Base-by-base conservation (phyloP, 2,797 vertebrate species). In the Sciurus carolinensis region DNA sequence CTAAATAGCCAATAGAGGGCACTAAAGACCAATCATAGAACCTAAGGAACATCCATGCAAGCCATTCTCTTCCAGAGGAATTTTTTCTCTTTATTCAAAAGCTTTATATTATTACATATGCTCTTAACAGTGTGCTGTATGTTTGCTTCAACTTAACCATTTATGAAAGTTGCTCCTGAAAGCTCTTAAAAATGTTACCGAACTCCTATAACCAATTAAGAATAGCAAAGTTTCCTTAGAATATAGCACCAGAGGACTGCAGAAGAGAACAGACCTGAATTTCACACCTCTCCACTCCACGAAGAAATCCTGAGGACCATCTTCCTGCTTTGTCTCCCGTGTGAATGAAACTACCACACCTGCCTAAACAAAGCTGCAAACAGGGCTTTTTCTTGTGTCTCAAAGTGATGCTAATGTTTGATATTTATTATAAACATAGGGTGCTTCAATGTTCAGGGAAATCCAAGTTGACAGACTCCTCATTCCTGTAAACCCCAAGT, bases 1-100 rank as follows among this genome's bases (percentile, higher is more conserved):
- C 73, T 39, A 87, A 97, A 96, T 64, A 96, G 97, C 98, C 98
- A 98, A 98, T 52, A 99, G 98, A 98, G 98, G 98, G 98, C 98
- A 97, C 98, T 97, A 97, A 97, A 98, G 98, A 97, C 98, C 97
- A 98, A 95, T 82, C 84, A 75, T 86, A 97, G 97, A 97, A 62
- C 44, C 20, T 39, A 59, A 73, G 77, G 76, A 90, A 30, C 9
- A 39, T 15, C 57, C 69, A 59, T 0, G 28, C 17, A 28, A 39
- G 89, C 26, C 59, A 50, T 50, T 66, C n/a, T 77, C 88, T 87
- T 87, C 26, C 4, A 5, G 82, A 88, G 15, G 47, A 75, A 69
- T 50, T 44, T 76, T 30, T 39, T 14, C 87, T 87, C 36, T 30
- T 87, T 91, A 90, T 42, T 85, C 22, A 94, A 93, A 82, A 92